A percentile compares a stretch with the other conserved stretches of the same genome.
Conservation (phyloP, 2,797 vertebrate genomes). For the Brotula barbata region DNA sequence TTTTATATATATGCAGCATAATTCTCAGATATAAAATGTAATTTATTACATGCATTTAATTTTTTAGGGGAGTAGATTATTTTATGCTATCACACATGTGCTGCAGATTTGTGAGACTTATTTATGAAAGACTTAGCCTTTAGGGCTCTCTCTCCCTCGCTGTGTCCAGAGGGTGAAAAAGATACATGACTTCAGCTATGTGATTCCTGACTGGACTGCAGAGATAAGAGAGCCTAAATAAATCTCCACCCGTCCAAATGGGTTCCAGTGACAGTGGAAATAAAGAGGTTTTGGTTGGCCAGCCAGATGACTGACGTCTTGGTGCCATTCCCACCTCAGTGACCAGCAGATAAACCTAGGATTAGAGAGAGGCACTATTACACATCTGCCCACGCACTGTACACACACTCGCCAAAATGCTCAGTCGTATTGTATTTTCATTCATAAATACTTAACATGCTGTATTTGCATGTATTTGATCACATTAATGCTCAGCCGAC, state of each 20-base stretch:
- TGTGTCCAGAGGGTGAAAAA: constrained; percentile 61
- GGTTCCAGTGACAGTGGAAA: constrained; percentile 82
- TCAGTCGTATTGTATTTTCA: constrained; percentile 6
- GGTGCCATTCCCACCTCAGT: constrained; percentile 68
- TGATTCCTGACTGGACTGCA: constrained; percentile 77
- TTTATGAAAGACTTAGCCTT: constrained; percentile 63
- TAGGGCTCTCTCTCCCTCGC: constrained; percentile 54
- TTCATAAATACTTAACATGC: constrained; percentile 3
- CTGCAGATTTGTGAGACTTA: constrained; percentile 57
- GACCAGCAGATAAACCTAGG: constrained; percentile 74
- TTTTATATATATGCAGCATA: constrained; percentile 18
- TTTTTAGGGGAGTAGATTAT: constrained; percentile 28
- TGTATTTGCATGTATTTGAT: not conserved
- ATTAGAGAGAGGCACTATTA: constrained; percentile 67
- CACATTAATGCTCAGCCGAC: no score
- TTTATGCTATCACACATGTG: constrained; percentile 50
- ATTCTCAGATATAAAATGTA: constrained; percentile 38
- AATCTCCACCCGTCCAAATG: constrained; percentile 77
- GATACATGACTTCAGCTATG: constrained; percentile 76
- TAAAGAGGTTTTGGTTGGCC: constrained; percentile 82
- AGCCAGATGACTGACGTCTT: constrained; percentile 77
- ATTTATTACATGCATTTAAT: constrained; percentile 45
- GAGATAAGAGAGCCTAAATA: constrained; percentile 82
- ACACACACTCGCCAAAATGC: constrained; percentile 12
- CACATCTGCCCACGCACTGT: constrained; percentile 29